Evolutionary conservation across 2,888 invertebrate genomes (phyloP), one percentile per base, ranked within the genome.

Genomic region (Pristionchus exspectatus): DNA sequence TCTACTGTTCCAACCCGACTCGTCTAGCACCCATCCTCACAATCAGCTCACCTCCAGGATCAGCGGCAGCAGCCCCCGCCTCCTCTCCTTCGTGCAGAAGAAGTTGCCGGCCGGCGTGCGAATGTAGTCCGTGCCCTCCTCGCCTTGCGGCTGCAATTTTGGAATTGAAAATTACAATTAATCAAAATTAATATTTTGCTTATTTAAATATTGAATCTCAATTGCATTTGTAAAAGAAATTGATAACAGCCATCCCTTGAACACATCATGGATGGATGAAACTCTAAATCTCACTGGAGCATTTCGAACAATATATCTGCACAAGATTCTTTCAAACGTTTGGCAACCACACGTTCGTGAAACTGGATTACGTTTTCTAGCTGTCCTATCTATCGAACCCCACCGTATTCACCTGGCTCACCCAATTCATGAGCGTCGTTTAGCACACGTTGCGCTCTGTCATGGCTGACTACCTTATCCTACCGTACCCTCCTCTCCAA

Each of bases 381-480:
- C n/a, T n/a, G n/a, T n/a, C 38, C 38, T 7, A 10, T 50, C 44
- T 50, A 50, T 9, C 44, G 44, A 7, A 50, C 3, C 44, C 44
- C n/a, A n/a, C n/a, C n/a, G n/a, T n/a, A n/a, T n/a, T n/a, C n/a
- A n/a, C n/a, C 44, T 50, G 44, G 27, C 77, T 30, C 21, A 88
- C 66, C 33, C 56, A 83, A 85, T 92, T 92, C 66, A 99, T 95
- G 89, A 99, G 96, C 0, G 99, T 98, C 0, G 99, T 98, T 95
- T 99, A 99, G 95, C 99, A 99, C 90, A 99, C 96, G 96, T 99
- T 99, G 95, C 99, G 99, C 3, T 99, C 99, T 97, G 99, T 99
- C 98, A 99, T 99, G 92, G 99, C 99, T 95, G 98, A 98, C 0
- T 50, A 50, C 44, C 44, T 3, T 50, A 50, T 50, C 44, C 44